Evolutionary conservation across 2,797 vertebrate species (phyloP).

Genomic region (Myiotriccus ornatus): DNA sequence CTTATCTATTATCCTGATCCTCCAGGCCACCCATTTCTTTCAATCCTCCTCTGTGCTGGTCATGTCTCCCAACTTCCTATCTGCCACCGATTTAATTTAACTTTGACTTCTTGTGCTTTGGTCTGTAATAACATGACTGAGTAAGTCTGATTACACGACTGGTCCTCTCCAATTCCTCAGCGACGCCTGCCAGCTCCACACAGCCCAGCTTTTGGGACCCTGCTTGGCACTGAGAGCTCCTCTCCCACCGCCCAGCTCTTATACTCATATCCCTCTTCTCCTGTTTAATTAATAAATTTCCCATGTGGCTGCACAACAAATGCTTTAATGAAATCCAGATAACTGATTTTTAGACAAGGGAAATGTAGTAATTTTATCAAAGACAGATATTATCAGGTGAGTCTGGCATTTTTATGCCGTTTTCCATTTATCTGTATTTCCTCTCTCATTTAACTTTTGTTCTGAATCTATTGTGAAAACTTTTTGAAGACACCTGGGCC

Average conservation of each 20-base stretch:
- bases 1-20: constrained; percentile 43
- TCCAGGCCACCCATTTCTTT: constrained; percentile 31
- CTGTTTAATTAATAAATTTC: constrained; percentile 65
- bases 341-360: constrained; percentile 61
- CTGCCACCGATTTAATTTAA: constrained; percentile 52
- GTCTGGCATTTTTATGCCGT: not conserved
- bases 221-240: not conserved
- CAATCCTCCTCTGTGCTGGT: constrained; percentile 20
- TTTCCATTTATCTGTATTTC: constrained; percentile 15
- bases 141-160: constrained; percentile 17
- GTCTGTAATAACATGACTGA: constrained; percentile 59
- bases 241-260: not conserved
- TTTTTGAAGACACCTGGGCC: not conserved
- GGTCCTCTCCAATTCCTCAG: not conserved
- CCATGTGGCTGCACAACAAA: constrained; percentile 52
- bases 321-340: constrained; percentile 62
- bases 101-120: constrained; percentile 56
- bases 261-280: constrained; percentile 45
- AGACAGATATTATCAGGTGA: constrained; percentile 38
- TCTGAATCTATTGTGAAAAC: constrained; percentile 1
- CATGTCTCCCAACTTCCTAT: not conserved
- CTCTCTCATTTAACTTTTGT: constrained; percentile 1
- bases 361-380: constrained; percentile 52
- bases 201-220: not conserved
- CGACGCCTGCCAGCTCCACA: accelerated